Percentiles rank a stretch among this genome's conserved stretches.
Conservation (phyloP, 2,797 vertebrate genomes). For the Naso thynnoides region DNA sequence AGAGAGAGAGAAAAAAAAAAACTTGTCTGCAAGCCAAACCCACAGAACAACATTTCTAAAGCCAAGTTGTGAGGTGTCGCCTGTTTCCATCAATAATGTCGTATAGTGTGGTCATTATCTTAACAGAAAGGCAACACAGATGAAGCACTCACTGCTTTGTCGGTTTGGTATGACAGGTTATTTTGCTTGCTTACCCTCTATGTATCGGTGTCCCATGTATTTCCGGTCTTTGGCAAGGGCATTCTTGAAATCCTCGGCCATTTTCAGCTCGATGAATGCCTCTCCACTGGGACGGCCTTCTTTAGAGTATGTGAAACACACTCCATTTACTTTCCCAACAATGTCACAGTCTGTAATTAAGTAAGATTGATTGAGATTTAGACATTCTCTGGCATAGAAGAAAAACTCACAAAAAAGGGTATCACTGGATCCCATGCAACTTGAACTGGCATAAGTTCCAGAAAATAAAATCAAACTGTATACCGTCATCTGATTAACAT, state of each 20-base stretch:
- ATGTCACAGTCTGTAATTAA: slow-evolving; percentile 85
- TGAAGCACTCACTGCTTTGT: background rate
- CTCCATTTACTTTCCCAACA: slow-evolving; percentile 85
- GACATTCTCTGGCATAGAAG: background rate
- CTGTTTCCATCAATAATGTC: background rate
- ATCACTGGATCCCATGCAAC: background rate
- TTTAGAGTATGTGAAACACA: slow-evolving; percentile 90
- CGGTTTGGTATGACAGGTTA: background rate
- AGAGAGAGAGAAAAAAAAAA: too few species aligned
- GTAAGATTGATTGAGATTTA: background rate
- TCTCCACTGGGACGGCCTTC: slow-evolving; percentile 90
- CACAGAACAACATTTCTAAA: background rate
- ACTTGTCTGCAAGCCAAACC: background rate
- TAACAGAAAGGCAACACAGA: background rate
- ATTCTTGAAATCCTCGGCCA: slow-evolving; percentile 87
- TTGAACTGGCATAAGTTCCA: background rate
- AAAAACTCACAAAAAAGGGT: background rate
- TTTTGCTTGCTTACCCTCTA: slow-evolving; percentile 84
- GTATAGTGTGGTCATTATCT: background rate
- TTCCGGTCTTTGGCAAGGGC: slow-evolving; percentile 89
- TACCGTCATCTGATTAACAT: background rate
- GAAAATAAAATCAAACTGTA: background rate
- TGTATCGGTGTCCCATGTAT: slow-evolving; percentile 91
- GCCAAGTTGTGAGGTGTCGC: background rate
- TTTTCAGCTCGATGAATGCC: slow-evolving; percentile 88